Percentiles rank a stretch among this genome's conserved stretches.
Evolutionary conservation across 2,113 vertebrate genomes (phyloP).

Genomic region (Salvelinus fontinalis): DNA sequence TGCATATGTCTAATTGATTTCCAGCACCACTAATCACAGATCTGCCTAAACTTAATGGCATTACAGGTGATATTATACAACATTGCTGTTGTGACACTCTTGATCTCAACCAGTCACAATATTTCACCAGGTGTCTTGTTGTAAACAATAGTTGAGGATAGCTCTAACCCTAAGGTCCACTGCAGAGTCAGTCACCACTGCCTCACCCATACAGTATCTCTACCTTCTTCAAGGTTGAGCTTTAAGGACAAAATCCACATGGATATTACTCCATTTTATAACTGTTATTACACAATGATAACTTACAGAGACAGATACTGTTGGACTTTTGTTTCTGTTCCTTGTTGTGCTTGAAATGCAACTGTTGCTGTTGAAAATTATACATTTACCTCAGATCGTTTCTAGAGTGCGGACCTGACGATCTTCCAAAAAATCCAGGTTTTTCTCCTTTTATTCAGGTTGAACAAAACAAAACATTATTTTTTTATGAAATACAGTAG

Average conservation of each 20-base stretch:
- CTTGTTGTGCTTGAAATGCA: conserved; percentile 6
- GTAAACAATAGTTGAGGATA: neutral
- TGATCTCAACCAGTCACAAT: neutral
- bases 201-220: neutral
- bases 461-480: conserved; percentile 32
- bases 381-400: conserved; percentile 53
- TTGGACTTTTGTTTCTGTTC: neutral
- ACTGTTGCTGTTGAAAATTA: conserved; percentile 22
- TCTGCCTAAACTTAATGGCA: neutral
- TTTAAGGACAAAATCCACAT: neutral
- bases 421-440: conserved; percentile 24
- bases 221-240: neutral
- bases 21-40: neutral
- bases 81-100: neutral
- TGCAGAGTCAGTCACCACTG: neutral
- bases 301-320: neutral
- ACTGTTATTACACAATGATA: neutral
- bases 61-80: neutral
- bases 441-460: conserved; percentile 57
- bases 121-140: neutral
- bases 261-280: neutral
- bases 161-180: neutral
- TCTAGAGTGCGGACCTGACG: conserved; percentile 35
- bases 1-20: too few species aligned
- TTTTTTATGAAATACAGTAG: conserved; percentile 50